These are phyloP conservation scores for Cephalopterus ornatus DNA, from an alignment of 2,113 vertebrate genomes.

Conservation along the genomic window DNA sequence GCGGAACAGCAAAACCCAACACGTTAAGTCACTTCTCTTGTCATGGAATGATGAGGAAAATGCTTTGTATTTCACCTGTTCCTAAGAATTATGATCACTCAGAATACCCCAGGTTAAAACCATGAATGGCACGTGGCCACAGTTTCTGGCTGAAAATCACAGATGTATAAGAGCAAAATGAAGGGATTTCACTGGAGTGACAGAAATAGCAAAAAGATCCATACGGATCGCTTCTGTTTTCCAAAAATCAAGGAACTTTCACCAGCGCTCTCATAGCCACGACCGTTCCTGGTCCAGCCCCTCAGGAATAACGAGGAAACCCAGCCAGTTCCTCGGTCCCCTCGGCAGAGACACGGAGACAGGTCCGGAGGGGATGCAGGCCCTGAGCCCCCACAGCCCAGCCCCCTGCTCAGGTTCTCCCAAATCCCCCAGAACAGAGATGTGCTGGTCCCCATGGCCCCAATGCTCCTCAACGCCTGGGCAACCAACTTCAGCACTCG, in stretches of 20 bases:
- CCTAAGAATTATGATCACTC: neutral
- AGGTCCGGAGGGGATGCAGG: neutral
- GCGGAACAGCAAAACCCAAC: constrained; percentile 49
- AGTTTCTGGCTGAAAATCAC: neutral
- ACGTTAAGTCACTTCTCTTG: constrained; percentile 22
- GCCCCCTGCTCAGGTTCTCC: neutral
- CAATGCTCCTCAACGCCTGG: fast-evolving
- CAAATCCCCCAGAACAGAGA: fast-evolving
- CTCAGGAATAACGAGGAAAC: fast-evolving
- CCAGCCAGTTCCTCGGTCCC: fast-evolving
- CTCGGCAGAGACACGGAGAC: fast-evolving
- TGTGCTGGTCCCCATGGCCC: fast-evolving
- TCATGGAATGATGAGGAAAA: neutral
- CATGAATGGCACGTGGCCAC: neutral
- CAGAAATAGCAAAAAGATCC: neutral
- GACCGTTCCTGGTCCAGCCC: neutral
- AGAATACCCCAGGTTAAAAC: neutral
- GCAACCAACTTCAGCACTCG: fast-evolving
- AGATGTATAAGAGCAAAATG: neutral
- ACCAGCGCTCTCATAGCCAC: fast-evolving
- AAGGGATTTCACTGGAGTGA: neutral
- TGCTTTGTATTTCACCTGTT: neutral
- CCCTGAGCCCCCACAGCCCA: neutral
- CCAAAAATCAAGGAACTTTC: neutral
- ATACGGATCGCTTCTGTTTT: fast-evolving